Evolutionary conservation across 2,888 invertebrate species (phyloP), one percentile per base, ranked within the genome.

Genomic region (Oscheius sp.): DNA sequence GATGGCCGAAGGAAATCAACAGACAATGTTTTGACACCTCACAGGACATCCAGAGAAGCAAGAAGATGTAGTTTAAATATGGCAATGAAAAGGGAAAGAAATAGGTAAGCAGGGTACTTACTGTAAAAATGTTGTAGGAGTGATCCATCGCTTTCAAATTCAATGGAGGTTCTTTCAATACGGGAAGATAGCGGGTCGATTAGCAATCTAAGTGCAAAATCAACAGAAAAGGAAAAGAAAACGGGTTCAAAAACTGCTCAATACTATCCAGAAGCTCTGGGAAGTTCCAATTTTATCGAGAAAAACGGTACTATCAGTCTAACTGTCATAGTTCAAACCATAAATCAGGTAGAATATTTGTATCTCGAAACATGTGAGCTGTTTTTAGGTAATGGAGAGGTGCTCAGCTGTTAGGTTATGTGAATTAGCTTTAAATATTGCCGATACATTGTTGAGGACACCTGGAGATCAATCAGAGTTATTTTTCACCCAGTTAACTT

Each of bases 221-320:
- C 81, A 1, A n/a, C 49, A n/a, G 76, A 74, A 1, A 77, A 81
- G 16, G 75, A 78, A 49, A 27, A 78, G 74, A 64, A 70, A 73
- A 27, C 76, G 72, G 43, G 76, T 45, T 18, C 12, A 41, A 63
- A 27, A 49, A 69, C 68, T 23, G 68, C 73, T 41, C 76, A 76
- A 52, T 77, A 71, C 64, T 76, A 68, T 27, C 77, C 77, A 13
- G 77, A 77, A 71, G 81, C 81, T 9, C 69, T 87, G 9, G 88
- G 88, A 2, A 89, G 97, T 0, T 91, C 93, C 23, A 93, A 93
- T 88, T 99, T 96, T 88, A 96, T 98, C 74, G 96, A 95, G 35
- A 93, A 93, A 85, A 95, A 96, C 84, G 98, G 99, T 0, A 94
- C 96, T 88, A 93, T 99, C 73, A 95, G 96, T 89, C 93, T 94